Conservation (phyloP, 1,140 invertebrate species). For the Melanaphis sacchari region DNA sequence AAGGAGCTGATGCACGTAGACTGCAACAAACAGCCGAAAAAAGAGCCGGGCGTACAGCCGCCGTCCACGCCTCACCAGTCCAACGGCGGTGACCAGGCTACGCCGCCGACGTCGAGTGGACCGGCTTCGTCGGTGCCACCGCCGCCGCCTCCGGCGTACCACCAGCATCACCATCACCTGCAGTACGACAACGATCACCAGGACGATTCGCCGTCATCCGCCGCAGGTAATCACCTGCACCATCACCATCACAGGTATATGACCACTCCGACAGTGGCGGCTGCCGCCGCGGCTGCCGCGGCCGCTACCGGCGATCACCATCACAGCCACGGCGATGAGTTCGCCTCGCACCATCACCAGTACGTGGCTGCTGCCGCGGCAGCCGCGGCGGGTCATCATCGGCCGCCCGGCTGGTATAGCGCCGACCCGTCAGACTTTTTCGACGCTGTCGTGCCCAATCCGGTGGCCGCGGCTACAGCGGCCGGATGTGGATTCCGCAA, state of each 20-base stretch:
- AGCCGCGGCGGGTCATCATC: constrained; percentile 44
- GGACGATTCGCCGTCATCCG: constrained; percentile 49
- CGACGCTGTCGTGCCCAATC: constrained; percentile 49
- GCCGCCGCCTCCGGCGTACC: constrained; percentile 45
- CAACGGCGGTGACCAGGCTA: background rate
- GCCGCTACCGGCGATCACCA: constrained; percentile 52
- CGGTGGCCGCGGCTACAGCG: constrained; percentile 32
- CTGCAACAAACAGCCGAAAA: constrained; percentile 59
- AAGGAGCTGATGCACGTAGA: constrained; percentile 59
- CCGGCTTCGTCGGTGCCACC: background rate
- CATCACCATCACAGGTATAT: constrained; percentile 59
- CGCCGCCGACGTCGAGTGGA: background rate
- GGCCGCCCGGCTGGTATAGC: constrained; percentile 40
- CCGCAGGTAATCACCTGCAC: constrained; percentile 35
- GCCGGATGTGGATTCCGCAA: constrained; percentile 48
- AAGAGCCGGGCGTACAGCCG: constrained; percentile 59
- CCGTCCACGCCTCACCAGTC: background rate
- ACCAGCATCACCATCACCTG: constrained; percentile 59
- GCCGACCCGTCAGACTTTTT: constrained; percentile 51
- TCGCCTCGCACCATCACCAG: constrained; percentile 44
- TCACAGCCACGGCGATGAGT: constrained; percentile 38
- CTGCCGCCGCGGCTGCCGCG: background rate
- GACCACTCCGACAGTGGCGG: background rate
- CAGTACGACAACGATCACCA: constrained; percentile 39
- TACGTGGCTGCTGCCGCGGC: constrained; percentile 42